Evolutionary conservation across 2,797 vertebrate species (phyloP), one percentile per base, ranked within the genome.

Genomic region (Sebastes itinus): DNA sequence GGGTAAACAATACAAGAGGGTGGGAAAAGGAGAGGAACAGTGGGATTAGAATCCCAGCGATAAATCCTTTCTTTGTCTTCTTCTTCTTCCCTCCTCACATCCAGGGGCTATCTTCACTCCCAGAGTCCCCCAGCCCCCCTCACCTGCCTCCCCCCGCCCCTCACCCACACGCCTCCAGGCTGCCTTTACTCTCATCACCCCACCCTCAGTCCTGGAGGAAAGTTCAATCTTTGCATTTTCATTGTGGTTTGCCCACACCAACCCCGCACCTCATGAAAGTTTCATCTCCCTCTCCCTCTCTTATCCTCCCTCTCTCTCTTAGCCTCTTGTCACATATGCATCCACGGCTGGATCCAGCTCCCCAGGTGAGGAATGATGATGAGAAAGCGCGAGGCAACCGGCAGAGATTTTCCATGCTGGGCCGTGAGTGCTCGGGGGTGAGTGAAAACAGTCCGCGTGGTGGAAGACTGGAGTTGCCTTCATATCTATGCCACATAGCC

Each of bases 161-260:
- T 68, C 78, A 25, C 75, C 69, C 71, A 60, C 46, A 2, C 14
- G 4, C 79, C 89, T 86, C 38, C 69, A 62, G 83, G 89, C 85
- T 75, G 79, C 87, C 88, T 87, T 30, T 79, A 72, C 82, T 92
- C 88, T 85, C 86, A 76, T 81, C 87, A 84, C 82, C 82, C 87
- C 72, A 54, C 75, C 82, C 82, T 82, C 74, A 23, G 64, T 87
- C 86, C 78, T 63, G 79, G 67, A 84, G 91, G 92, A 93, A 94
- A 92, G 92, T 94, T 93, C 91, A 92, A 85, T 90, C 90, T 92
- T 92, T 94, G 92, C 90, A 94, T 94, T 93, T 94, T 92, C 86
- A 92, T 93, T 92, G 88, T 91, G 82, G 82, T 73, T 73, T 87
- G 80, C 81, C 81, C 83, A 80, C 88, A 77, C 84, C 81, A 84